These are phyloP conservation scores for Kryptopterus vitreolus DNA, from an alignment of 2,797 vertebrate species.

Conservation along the genomic window DNA sequence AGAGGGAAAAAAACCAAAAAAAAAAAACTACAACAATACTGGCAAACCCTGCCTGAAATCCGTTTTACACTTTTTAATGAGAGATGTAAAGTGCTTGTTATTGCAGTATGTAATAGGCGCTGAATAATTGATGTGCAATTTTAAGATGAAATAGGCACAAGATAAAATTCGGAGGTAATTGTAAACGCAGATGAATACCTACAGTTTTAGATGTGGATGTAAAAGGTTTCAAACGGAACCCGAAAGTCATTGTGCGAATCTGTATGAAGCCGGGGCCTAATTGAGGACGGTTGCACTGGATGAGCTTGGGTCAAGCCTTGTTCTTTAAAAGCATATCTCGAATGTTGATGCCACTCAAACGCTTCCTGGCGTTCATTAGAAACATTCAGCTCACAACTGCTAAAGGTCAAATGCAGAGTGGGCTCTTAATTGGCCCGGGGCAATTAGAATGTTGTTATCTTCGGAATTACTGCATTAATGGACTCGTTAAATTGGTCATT, in stretches of 20 bases:
- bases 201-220: constrained; percentile 4
- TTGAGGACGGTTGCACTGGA: neutral
- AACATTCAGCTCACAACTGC: constrained; percentile 67
- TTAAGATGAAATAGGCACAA: constrained; percentile 25
- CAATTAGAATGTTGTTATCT: constrained; percentile 79
- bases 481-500: constrained; percentile 78
- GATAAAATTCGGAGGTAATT: constrained; percentile 12
- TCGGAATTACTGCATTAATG: constrained; percentile 77
- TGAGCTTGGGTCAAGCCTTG: constrained; percentile 14
- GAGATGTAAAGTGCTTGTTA: constrained; percentile 42
- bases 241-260: constrained; percentile 8
- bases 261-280: neutral
- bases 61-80: constrained; percentile 48
- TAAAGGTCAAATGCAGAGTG: constrained; percentile 77
- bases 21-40: too few species aligned
- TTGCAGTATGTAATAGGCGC: constrained; percentile 13
- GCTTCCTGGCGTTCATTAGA: constrained; percentile 73
- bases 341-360: constrained; percentile 62
- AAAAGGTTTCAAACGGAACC: neutral
- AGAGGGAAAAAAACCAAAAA: constrained; percentile 33
- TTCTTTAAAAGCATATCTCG: constrained; percentile 59
- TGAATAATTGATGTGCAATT: constrained; percentile 37
- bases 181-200: constrained; percentile 31
- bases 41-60: constrained; percentile 31
- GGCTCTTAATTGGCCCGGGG: constrained; percentile 77